These are phyloP conservation scores for Drosophila birchii DNA, from an alignment of 2,888 invertebrate genomes.

Conservation along the genomic window DNA sequence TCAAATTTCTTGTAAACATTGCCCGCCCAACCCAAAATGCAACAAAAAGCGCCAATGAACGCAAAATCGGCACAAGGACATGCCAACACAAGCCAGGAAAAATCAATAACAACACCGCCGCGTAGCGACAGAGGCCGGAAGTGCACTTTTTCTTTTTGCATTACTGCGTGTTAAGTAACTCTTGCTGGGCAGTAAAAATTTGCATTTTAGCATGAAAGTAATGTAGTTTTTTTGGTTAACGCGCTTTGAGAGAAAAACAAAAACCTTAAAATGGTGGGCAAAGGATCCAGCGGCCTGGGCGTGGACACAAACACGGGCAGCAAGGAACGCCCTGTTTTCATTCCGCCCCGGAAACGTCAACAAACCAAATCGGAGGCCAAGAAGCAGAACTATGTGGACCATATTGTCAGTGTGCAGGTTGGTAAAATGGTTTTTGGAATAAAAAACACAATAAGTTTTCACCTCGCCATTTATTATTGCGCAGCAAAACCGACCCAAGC, in stretches of 20 bases:
- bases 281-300: slow-evolving; percentile 59
- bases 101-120: slow-evolving; percentile 80
- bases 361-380: slow-evolving; percentile 85
- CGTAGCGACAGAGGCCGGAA: slow-evolving; percentile 60
- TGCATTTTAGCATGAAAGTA: slow-evolving; percentile 6
- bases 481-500: slow-evolving; percentile 81
- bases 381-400: slow-evolving; percentile 86
- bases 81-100: slow-evolving; percentile 61
- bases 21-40: slow-evolving; percentile 56
- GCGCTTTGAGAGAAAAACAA: neutral
- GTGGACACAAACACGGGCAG: slow-evolving; percentile 68
- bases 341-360: slow-evolving; percentile 87
- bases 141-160: slow-evolving; percentile 61
- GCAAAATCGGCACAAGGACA: slow-evolving; percentile 82
- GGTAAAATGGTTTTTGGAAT: slow-evolving; percentile 13
- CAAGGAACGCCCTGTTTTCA: slow-evolving; percentile 86
- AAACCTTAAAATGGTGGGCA: slow-evolving; percentile 77
- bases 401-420: slow-evolving; percentile 88
- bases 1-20: slow-evolving; percentile 61
- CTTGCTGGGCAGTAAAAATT: slow-evolving; percentile 22
- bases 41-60: slow-evolving; percentile 61
- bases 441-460: neutral
- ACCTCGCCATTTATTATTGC: neutral
- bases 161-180: slow-evolving; percentile 40
- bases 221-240: slow-evolving; percentile 33